Conservation (phyloP, 2,113 vertebrate species). For the Scortum barcoo region DNA sequence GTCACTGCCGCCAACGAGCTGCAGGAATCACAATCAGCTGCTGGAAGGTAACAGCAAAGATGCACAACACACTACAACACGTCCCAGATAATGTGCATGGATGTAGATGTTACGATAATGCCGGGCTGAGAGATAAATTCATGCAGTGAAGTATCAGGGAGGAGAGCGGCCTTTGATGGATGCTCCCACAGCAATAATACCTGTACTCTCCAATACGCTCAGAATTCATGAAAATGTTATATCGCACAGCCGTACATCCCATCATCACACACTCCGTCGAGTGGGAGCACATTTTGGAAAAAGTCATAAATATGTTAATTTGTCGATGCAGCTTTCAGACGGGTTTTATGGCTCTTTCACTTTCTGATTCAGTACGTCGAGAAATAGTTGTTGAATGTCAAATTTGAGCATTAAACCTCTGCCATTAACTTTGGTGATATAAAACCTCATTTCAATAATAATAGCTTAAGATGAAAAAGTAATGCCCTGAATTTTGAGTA, state of each 20-base stretch:
- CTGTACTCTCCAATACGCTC: conserved; percentile 21
- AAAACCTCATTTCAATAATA: conserved; percentile 26
- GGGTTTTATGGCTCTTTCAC: conserved; percentile 29
- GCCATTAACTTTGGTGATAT: neutral
- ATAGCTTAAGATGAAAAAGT: neutral
- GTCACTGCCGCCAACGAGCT: neutral
- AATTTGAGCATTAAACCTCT: neutral
- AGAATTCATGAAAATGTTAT: conserved; percentile 3
- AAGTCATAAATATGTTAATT: conserved; percentile 57
- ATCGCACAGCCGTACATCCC: neutral
- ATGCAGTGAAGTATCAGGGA: conserved; percentile 5
- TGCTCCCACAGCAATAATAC: conserved; percentile 17
- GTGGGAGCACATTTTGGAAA: neutral
- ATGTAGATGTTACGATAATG: conserved; percentile 7
- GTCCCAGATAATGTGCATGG: neutral
- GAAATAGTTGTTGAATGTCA: conserved; percentile 27
- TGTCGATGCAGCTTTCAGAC: neutral
- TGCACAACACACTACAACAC: neutral
- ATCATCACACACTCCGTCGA: conserved; percentile 2
- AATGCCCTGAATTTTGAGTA: neutral
- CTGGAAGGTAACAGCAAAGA: neutral
- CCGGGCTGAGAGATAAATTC: neutral
- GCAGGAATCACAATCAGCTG: conserved; percentile 44
- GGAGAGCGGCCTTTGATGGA: conserved; percentile 27
- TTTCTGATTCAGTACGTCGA: neutral